Conservation (phyloP, 2,113 vertebrate species). For the Aldabrachelys gigantea region DNA sequence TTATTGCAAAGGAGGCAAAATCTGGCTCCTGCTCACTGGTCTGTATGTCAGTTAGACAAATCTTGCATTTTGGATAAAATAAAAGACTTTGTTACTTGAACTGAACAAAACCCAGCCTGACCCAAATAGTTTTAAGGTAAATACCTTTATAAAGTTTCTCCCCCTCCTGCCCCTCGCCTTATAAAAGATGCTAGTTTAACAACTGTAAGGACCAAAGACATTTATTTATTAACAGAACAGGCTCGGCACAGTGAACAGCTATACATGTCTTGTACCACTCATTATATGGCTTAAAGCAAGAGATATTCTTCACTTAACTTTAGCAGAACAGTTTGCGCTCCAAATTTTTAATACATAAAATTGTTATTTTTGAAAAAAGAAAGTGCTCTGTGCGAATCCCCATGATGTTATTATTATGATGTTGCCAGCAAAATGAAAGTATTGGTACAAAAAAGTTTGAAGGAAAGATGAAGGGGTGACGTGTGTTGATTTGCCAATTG, state of each 20-base stretch:
- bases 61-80: not conserved
- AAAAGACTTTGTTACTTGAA: not conserved
- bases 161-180: fast-evolving
- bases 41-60: not conserved
- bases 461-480: not conserved
- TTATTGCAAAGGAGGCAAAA: not conserved
- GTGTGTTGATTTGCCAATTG: not conserved
- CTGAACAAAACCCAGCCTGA: not conserved
- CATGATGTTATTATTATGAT: not conserved
- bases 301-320: not conserved
- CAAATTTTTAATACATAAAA: not conserved
- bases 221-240: not conserved
- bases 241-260: not conserved
- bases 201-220: not conserved
- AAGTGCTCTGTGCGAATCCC: fast-evolving
- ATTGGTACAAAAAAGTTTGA: no score
- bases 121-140: not conserved
- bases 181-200: not conserved
- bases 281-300: not conserved
- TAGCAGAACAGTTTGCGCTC: not conserved
- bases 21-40: not conserved
- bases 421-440: not conserved
- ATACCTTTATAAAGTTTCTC: not conserved
- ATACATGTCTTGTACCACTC: not conserved
- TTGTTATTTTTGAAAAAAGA: not conserved